Base-by-base conservation (phyloP, 2,113 vertebrate genomes). In the Cygnus atratus region DNA sequence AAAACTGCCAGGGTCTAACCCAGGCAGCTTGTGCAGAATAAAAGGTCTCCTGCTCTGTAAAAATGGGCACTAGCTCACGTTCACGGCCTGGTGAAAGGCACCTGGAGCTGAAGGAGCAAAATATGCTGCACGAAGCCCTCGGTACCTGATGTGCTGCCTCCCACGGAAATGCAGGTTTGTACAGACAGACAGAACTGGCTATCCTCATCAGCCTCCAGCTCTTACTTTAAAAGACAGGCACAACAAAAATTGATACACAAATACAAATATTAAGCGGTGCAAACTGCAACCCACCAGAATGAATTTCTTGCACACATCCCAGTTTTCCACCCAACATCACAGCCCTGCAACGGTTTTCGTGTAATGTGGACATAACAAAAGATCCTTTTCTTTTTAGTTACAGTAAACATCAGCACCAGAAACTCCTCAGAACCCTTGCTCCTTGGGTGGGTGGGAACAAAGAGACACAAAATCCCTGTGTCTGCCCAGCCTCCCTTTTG, bases 181-280 rank as follows among this genome's bases (percentile, higher is more conserved):
- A 9, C 26, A 12, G 19, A 6, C 6, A 1, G 72, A 10, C 26
- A 31, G 35, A 73, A n/a, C 0, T 26, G 28, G 43, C 44, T 25
- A 5, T 5, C 1, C 0, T 44, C 21, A 11, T 29, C 74, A n/a
- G 63, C 68, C 77, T 43, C 9, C 62, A 48, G 89, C 50, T 72
- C 35, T 15, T 14, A 13, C 58, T n/a, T 76, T 2, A 29, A 35
- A 46, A 78, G 29, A 57, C 17, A 52, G n/a, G 78, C 25, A 22
- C 50, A 13, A 50, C 31, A 35, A 73, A 28, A 14, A 14, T 10
- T 54, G 26, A 9, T 2, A 21, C 0, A 0, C 33, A 46, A 58
- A 57, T 13, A 31, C 43, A 84, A 75, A 31, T 3, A 9, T 15
- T 8, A 33, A 48, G 58, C 9, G 17, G 28, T 15, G 6, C 58